Evolutionary conservation across 2,888 invertebrate species (phyloP), one percentile per base, ranked within the genome.

Genomic region (Drosophila borborema): DNA sequence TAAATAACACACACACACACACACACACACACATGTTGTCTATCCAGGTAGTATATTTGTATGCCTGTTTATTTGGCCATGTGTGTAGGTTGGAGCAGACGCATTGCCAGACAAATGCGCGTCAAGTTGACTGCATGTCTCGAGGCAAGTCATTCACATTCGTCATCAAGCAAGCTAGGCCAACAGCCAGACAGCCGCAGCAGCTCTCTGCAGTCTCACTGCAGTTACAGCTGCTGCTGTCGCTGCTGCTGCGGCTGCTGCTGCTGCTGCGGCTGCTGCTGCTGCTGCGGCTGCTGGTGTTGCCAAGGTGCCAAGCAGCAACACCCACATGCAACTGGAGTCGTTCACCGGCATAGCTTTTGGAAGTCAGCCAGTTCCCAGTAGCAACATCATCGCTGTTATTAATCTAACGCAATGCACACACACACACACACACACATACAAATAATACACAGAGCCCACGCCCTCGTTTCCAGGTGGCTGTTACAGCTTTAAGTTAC

Each of bases 101-200:
- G 87, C 87, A 87, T 78, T 86, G 86, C 87, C 87, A 87, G 87
- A 89, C 87, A 89, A 89, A 86, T 87, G 87, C 89, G 89, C 86
- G 86, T 86, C 86, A 87, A 88, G 86, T 86, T 86, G 88, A 87
- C 88, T 87, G 82, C 85, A 85, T 80, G 81, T 83, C 89, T 86
- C 88, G 90, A 80, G 89, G 85, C 87, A 87, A 90, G 89, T 87
- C 89, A 88, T 89, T 87, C 90, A 90, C 86, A 89, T 90, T 84
- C 87, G 90, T 86, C 90, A 90, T 86, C 76, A 70, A 73, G 63
- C 36, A 70, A 75, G 80, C 40, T 73, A 40, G 69, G 58, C 69
- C 65, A 67, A 70, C 46, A 67, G 66, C 64, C 80, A 77, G 80
- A 81, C 74, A 72, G 70, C 65, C 65, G 67, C 76, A 66, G 64